These are phyloP conservation scores for Urocitellus parryii DNA, from an alignment of 2,113 vertebrate genomes.

Conservation along the genomic window DNA sequence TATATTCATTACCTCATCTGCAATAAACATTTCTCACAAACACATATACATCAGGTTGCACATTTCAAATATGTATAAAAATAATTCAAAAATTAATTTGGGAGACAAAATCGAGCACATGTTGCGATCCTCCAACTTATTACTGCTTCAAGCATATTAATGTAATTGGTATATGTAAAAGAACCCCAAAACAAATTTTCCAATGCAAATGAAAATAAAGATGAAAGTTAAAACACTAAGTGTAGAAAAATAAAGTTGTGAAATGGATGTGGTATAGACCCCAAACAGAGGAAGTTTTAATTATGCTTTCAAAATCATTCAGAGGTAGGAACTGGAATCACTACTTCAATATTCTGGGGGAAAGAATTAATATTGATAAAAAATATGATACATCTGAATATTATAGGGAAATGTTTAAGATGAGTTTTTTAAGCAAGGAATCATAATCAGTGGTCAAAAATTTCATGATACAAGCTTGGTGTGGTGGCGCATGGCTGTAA, in stretches of 20 bases:
- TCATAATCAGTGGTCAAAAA: not conserved
- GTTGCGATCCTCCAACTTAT: not conserved
- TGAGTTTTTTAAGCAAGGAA: slow-evolving; percentile 27
- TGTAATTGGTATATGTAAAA: not conserved
- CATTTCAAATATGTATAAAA: not conserved
- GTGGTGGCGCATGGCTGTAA: too few species aligned
- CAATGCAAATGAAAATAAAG: not conserved
- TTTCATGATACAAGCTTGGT: not conserved
- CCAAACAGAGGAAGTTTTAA: not conserved
- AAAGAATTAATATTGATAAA: not conserved
- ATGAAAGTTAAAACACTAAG: not conserved
- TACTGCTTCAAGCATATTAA: not conserved
- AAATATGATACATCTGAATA: not conserved
- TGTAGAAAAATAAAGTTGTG: not conserved
- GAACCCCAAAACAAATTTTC: not conserved
- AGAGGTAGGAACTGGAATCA: not conserved
- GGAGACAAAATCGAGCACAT: not conserved
- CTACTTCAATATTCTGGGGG: not conserved
- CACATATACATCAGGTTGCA: not conserved
- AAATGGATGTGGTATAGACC: not conserved
- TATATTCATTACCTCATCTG: not conserved
- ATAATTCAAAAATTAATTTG: not conserved
- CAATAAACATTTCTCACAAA: not conserved
- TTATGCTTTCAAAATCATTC: not conserved
- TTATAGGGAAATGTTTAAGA: not conserved